phyloP scores from a whole-genome alignment of 2,113 vertebrate genomes.

The Spea bombifrons region DNA sequence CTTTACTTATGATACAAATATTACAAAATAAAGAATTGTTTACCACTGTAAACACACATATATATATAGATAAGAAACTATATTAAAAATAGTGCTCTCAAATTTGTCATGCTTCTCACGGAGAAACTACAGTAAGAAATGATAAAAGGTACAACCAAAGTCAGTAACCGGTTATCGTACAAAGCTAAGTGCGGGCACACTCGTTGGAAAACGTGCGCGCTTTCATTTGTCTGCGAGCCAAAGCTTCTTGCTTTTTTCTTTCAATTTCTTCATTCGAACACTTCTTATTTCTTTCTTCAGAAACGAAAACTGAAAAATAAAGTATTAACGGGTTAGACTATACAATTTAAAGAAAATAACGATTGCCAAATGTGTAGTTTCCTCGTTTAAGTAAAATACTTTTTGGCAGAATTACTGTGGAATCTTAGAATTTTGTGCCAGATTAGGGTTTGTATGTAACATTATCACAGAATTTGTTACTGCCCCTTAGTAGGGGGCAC shows the following conservation, averaged over 20 bases:
- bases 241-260: conserved; percentile 86
- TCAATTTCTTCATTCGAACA: conserved; percentile 88
- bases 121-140: conserved; percentile 55
- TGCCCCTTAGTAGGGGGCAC: too few species aligned
- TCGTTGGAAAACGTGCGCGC: conserved; percentile 63
- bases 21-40: conserved; percentile 46
- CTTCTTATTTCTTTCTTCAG: conserved; percentile 68
- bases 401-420: too few species aligned
- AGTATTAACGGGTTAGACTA: too few species aligned
- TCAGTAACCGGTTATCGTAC: background rate
- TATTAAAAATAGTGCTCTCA: conserved; percentile 49
- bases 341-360: too few species aligned
- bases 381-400: too few species aligned
- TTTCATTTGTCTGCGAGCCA: conserved; percentile 77
- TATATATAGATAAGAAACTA: conserved; percentile 51
- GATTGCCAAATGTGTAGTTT: too few species aligned
- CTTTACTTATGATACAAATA: conserved; percentile 22
- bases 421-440: too few species aligned
- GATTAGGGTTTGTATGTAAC: too few species aligned
- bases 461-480: too few species aligned
- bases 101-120: conserved; percentile 55
- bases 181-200: conserved; percentile 49
- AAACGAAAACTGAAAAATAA: conserved; percentile 66
- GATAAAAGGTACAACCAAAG: conserved; percentile 41
- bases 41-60: conserved; percentile 48